These are phyloP conservation scores for Malacoctenus gilli DNA, from an alignment of 2,797 vertebrate genomes.

Conservation along the genomic window DNA sequence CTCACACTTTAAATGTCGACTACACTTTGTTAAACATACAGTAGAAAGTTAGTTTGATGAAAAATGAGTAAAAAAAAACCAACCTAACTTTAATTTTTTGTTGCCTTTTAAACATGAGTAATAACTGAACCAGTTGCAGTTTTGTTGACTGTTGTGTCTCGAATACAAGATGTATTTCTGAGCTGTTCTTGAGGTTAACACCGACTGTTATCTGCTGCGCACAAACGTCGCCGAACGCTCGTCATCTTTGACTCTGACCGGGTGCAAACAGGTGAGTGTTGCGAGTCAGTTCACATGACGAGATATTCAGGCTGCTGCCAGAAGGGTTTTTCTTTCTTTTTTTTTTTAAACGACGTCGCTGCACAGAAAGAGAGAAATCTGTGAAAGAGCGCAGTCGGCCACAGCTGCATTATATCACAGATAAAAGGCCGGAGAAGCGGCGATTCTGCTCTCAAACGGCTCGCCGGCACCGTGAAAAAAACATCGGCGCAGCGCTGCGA, in stretches of 20 bases:
- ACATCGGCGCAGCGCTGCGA: slow-evolving; percentile 53
- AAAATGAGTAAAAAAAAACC: too few species aligned
- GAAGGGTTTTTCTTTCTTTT: slow-evolving; percentile 40
- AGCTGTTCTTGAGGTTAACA: too few species aligned
- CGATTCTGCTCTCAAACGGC: slow-evolving; percentile 54
- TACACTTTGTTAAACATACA: too few species aligned
- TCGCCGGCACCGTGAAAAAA: slow-evolving; percentile 50
- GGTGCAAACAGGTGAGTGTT: slow-evolving; percentile 11
- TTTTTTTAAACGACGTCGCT: too few species aligned
- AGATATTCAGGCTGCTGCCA: slow-evolving; percentile 20
- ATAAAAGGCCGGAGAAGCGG: slow-evolving; percentile 47
- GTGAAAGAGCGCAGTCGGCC: slow-evolving; percentile 32
- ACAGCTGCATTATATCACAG: slow-evolving; percentile 39
- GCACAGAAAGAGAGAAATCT: slow-evolving; percentile 33
- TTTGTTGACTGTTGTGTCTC: too few species aligned
- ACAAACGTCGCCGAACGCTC: slow-evolving; percentile 22
- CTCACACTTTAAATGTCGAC: too few species aligned
- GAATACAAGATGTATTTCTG: too few species aligned
- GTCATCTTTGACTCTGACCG: slow-evolving; percentile 21
- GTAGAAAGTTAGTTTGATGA: too few species aligned
- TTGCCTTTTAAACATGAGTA: too few species aligned
- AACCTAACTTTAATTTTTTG: too few species aligned
- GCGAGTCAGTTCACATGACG: slow-evolving; percentile 25
- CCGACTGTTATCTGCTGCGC: too few species aligned
- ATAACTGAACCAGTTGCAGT: too few species aligned